A percentile compares a stretch with the other conserved stretches of the same genome.
Conservation (phyloP, 2,888 invertebrate genomes). For the Epistrophe eligans region DNA sequence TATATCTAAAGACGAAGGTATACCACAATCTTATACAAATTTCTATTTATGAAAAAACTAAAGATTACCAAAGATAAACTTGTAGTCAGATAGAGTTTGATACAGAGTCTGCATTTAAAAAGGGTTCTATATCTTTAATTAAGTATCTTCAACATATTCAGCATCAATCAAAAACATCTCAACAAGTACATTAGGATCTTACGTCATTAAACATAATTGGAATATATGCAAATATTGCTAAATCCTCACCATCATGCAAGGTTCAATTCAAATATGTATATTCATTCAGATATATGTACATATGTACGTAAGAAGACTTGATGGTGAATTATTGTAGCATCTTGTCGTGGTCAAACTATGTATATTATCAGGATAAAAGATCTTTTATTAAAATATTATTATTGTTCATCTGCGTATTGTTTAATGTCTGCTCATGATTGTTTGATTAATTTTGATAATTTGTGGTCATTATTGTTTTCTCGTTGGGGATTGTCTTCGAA, state of each 20-base stretch:
- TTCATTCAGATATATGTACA: background rate
- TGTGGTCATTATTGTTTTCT: conserved; percentile 5
- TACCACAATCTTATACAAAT: background rate
- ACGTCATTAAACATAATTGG: conserved; percentile 53
- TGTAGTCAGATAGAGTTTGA: conserved; percentile 21
- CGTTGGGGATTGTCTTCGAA: background rate
- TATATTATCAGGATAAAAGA: conserved; percentile 26
- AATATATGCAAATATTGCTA: conserved; percentile 55
- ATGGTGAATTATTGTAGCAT: background rate
- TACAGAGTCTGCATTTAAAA: conserved; percentile 7
- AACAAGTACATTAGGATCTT: conserved; percentile 71
- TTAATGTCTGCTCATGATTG: conserved; percentile 21
- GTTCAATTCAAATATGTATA: background rate
- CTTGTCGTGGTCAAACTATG: background rate
- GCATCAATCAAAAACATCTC: conserved; percentile 58
- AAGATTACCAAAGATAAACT: background rate
- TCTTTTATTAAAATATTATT: conserved; percentile 19
- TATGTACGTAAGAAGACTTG: background rate
- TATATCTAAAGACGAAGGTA: too few species aligned
- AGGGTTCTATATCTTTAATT: background rate
- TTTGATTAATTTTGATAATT: conserved; percentile 56
- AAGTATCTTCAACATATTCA: conserved; percentile 11
- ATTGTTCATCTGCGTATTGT: conserved; percentile 32
- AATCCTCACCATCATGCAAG: conserved; percentile 1
- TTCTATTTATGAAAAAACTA: too few species aligned